phyloP scores from a whole-genome alignment of 2,888 invertebrate species.

The Phorcus lineatus region DNA sequence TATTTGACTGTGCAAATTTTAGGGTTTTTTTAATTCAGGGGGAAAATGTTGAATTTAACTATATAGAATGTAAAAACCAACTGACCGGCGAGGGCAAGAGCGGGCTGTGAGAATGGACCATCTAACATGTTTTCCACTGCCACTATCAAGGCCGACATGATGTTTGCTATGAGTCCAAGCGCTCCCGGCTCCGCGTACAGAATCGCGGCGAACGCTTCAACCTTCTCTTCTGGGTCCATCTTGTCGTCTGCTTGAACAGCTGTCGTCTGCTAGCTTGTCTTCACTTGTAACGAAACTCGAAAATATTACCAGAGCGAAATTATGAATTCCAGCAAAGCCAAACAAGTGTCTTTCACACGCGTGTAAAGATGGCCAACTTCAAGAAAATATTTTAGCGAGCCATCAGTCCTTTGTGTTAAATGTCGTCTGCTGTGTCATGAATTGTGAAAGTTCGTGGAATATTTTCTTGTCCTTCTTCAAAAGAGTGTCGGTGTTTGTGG shows the following conservation, averaged over 20 bases:
- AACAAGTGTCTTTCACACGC: background rate
- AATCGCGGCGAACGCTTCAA: constrained; percentile 49
- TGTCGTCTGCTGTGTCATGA: background rate
- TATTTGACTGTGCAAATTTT: too few relatives aligned
- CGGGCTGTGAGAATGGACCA: constrained; percentile 37
- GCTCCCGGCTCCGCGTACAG: constrained; percentile 60
- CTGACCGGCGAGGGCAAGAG: constrained; percentile 50
- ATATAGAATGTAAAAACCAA: background rate
- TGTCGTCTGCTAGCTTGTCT: background rate
- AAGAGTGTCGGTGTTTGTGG: constrained; percentile 6
- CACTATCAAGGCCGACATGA: constrained; percentile 55
- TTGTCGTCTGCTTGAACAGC: background rate
- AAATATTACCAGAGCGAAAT: too few relatives aligned
- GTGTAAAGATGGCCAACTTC: background rate
- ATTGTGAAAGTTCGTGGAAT: background rate
- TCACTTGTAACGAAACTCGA: too few relatives aligned
- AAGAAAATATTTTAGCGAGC: background rate
- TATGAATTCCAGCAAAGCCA: background rate
- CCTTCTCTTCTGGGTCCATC: constrained; percentile 18
- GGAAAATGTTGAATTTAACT: too few relatives aligned
- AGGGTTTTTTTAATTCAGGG: too few relatives aligned
- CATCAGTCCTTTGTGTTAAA: background rate
- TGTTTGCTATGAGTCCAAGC: constrained; percentile 56
- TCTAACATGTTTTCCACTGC: constrained; percentile 53
- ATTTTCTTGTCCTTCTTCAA: background rate